Evolutionary conservation across 1,140 invertebrate genomes (phyloP).

Genomic region (Panulirus ornatus): DNA sequence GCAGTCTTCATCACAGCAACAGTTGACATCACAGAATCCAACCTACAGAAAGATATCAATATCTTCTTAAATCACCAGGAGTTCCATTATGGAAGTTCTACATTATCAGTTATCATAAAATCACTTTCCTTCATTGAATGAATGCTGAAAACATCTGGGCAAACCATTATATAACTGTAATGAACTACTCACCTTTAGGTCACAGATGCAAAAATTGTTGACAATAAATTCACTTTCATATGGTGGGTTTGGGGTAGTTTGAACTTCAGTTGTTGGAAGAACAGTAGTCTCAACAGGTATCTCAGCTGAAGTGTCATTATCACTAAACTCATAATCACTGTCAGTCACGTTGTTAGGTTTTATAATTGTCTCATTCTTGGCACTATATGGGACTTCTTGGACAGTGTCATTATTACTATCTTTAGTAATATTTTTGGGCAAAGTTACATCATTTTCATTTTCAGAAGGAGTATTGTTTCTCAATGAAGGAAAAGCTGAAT

Average conservation of each 20-base stretch:
- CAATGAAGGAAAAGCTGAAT: too few relatives aligned
- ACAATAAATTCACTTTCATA: slow-evolving; percentile 23
- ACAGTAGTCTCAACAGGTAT: background rate
- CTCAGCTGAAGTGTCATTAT: background rate
- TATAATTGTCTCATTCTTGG: background rate
- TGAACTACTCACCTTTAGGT: slow-evolving; percentile 76
- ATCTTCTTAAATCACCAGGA: background rate
- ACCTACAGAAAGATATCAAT: slow-evolving; percentile 78
- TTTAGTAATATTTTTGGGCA: background rate
- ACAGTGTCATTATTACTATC: background rate
- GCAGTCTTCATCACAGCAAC: slow-evolving; percentile 87
- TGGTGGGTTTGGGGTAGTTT: background rate
- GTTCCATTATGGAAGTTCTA: background rate
- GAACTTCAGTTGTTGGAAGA: slow-evolving; percentile 11
- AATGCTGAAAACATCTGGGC: too few relatives aligned
- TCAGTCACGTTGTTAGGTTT: background rate
- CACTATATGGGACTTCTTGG: background rate
- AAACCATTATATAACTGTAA: background rate
- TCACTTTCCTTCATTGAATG: background rate
- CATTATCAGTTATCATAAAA: background rate
- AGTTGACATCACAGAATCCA: slow-evolving; percentile 85
- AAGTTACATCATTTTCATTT: background rate
- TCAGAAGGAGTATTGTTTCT: background rate
- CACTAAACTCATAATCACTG: slow-evolving; percentile 15
- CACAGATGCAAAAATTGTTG: slow-evolving; percentile 77